Evolutionary conservation across 1,140 invertebrate genomes (phyloP).

Genomic region (Acromyrmex heyeri): DNA sequence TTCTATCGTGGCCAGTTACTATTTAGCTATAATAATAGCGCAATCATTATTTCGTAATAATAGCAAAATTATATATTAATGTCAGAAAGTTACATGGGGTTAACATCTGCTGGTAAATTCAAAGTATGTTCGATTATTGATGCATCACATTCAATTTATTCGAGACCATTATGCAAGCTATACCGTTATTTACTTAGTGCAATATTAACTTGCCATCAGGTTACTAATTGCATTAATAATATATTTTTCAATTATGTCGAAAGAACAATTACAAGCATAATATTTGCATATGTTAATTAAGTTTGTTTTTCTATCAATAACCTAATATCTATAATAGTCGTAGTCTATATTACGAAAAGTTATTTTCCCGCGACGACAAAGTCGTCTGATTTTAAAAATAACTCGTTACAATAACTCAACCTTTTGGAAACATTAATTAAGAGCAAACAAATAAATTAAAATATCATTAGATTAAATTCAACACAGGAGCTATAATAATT

Average conservation of each 20-base stretch:
- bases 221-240: conserved; percentile 61
- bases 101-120: conserved; percentile 19
- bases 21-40: conserved; percentile 12
- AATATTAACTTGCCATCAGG: conserved; percentile 46
- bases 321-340: neutral
- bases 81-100: neutral
- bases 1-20: neutral
- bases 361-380: neutral
- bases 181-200: conserved; percentile 44
- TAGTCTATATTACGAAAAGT: neutral
- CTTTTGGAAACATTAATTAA: neutral
- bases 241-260: conserved; percentile 48
- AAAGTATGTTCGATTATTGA: conserved; percentile 56
- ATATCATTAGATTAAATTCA: conserved; percentile 1
- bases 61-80: conserved; percentile 8
- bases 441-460: neutral
- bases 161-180: conserved; percentile 49
- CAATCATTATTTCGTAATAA: conserved; percentile 3
- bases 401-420: neutral
- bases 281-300: conserved; percentile 54
- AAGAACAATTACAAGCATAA: conserved; percentile 47
- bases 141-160: conserved; percentile 56
- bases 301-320: conserved; percentile 49
- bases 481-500: neutral
- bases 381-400: neutral